Base-by-base conservation (phyloP, 2,888 invertebrate genomes). In the Brachylomia viminalis region DNA sequence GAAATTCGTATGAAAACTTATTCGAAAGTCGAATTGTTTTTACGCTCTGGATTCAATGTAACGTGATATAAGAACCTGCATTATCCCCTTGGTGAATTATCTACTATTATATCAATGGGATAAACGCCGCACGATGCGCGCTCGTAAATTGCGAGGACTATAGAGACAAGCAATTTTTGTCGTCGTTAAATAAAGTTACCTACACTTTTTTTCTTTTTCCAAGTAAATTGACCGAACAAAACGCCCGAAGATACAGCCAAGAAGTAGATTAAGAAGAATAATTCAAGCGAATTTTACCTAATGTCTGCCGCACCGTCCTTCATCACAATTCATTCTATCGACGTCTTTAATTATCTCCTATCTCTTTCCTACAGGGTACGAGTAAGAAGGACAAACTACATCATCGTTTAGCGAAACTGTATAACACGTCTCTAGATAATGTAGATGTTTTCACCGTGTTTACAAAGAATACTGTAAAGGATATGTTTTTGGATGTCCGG, bases 401-500 rank as follows among this genome's bases (percentile, higher is more conserved):
- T 59, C 93, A 93, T 11, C 93, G 93, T 8, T 92, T 97, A 0
- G 90, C 98, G 0, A 95, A 97, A 80, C 97, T 98, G 68, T 97
- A 99, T 87, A 98, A 98, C 90, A 98, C 98, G 0, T 98, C 98
- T 0, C 92, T 97, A 76, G 97, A 98, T 67, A 98, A 99, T 92
- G 98, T 99, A 0, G 99, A 99, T 91, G 98, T 99, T 0, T 99
- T 99, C 92, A 99, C 99, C 0, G 98, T 99, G 2, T 97, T 99
- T 49, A 97, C 97, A 86, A 97, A 98, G 27, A 97, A 97, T 2
- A 95, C 95, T 0, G 94, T 95, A 15, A 97, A 98, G 88, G 97
- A 97, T 80, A 97, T 97, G 1, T 97, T 98, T 17, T 94, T 99
- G 80, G 99, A 99, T 91, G 98, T 99, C 0, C 97, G 99, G 85